A percentile compares a stretch with the other conserved stretches of the same genome.
Evolutionary conservation across 1,140 invertebrate species (phyloP).

Genomic region (Euborellia annulipes): DNA sequence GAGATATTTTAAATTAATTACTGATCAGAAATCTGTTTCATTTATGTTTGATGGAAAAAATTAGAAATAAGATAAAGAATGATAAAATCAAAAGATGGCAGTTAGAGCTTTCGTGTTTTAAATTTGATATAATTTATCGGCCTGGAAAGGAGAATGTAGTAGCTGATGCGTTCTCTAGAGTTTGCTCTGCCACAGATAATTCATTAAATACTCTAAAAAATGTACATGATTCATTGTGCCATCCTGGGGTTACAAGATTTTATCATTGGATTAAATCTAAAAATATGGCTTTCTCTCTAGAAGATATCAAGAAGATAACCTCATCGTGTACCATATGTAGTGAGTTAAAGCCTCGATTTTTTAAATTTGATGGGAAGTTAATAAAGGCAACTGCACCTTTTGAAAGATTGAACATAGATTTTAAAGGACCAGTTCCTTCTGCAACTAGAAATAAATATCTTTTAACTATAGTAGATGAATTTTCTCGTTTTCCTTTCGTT

Average conservation of each 20-base stretch:
- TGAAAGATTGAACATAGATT: constrained; percentile 18
- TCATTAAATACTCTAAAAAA: not conserved
- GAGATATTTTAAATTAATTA: not conserved
- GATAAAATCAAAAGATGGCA: too few species aligned
- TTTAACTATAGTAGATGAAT: constrained; percentile 21
- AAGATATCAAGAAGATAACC: constrained; percentile 13
- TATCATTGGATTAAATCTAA: constrained; percentile 12
- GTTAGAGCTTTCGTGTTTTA: too few species aligned
- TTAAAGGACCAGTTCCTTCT: constrained; percentile 19
- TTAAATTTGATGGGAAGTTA: constrained; percentile 5
- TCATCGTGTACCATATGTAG: constrained; percentile 8
- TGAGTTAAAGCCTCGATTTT: constrained; percentile 14
- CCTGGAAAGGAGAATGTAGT: not conserved
- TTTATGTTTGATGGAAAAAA: too few species aligned
- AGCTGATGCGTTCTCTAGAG: not conserved
- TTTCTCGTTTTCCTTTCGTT: constrained; percentile 21
- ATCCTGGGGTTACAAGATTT: constrained; percentile 17
- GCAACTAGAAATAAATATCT: constrained; percentile 16
- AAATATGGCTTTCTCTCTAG: constrained; percentile 15
- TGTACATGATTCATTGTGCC: constrained; percentile 14
- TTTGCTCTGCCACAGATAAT: not conserved
- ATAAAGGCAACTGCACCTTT: constrained; percentile 18
- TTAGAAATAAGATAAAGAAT: too few species aligned
- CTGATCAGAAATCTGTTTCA: not conserved
- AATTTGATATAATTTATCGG: too few species aligned